These are phyloP conservation scores for Cygnus atratus DNA, from an alignment of 2,113 vertebrate species.

Conservation along the genomic window DNA sequence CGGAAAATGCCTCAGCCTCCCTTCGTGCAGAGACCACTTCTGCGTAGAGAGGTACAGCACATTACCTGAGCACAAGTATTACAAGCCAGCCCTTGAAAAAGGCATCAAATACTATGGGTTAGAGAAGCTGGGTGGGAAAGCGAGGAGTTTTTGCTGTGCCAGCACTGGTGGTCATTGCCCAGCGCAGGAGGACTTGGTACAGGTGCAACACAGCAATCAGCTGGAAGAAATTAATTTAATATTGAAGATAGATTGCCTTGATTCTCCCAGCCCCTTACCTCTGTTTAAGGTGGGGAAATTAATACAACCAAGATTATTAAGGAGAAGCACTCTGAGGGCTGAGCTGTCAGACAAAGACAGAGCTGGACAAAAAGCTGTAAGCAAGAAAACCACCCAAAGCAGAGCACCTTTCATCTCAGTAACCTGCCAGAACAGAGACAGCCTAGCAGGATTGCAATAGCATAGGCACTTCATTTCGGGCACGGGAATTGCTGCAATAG, in stretches of 20 bases:
- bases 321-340: neutral
- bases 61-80: neutral
- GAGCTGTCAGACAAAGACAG: neutral
- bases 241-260: neutral
- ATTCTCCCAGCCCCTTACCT: neutral
- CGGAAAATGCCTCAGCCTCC: neutral
- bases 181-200: neutral
- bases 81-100: neutral
- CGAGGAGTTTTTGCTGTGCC: neutral
- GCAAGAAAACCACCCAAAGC: neutral
- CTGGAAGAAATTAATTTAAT: neutral
- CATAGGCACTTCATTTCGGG: neutral
- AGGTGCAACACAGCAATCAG: neutral
- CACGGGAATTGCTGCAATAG: neutral
- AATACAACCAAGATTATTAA: too few species aligned
- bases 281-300: neutral
- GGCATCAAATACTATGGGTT: neutral
- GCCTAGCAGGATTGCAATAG: neutral
- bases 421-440: neutral
- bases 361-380: neutral
- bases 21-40: neutral
- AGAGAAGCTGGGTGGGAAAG: neutral
- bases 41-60: rapidly evolving
- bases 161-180: too few species aligned
- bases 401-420: neutral